Evolutionary conservation across 2,113 vertebrate species (phyloP).

Genomic region (Ramphastos sulfuratus): DNA sequence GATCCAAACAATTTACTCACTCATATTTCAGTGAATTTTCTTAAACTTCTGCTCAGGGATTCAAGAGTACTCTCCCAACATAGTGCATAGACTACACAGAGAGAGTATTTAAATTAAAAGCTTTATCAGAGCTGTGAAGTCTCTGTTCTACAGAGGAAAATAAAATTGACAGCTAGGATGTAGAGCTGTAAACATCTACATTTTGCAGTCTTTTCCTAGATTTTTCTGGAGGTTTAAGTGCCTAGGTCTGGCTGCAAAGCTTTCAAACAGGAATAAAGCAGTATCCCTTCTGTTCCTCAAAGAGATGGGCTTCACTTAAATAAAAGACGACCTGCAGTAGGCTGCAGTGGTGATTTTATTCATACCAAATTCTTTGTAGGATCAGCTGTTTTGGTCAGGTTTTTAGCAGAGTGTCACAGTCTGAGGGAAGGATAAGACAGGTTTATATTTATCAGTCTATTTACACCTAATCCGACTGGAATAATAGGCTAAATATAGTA

Average conservation of each 20-base stretch:
- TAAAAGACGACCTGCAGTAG: background rate
- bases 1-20: too few relatives aligned
- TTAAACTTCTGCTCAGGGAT: background rate
- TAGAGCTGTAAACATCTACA: background rate
- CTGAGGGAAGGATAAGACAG: slow-evolving; percentile 43
- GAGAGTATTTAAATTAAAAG: background rate
- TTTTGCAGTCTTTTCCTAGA: background rate
- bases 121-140: background rate
- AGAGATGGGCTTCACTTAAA: background rate
- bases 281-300: background rate
- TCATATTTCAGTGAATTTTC: too few relatives aligned
- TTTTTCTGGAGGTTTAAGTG: background rate
- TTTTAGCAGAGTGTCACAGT: slow-evolving; percentile 16
- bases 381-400: slow-evolving; percentile 9
- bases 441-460: slow-evolving; percentile 55
- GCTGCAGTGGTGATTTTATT: background rate
- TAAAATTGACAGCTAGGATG: background rate
- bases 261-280: background rate
- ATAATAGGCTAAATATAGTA: slow-evolving; percentile 59
- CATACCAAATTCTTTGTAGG: background rate
- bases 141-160: background rate
- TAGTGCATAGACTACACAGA: background rate
- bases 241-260: background rate
- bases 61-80: background rate
- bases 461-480: slow-evolving; percentile 56